phyloP scores from a whole-genome alignment of 2,113 vertebrate genomes.

The Pavo muticus region DNA sequence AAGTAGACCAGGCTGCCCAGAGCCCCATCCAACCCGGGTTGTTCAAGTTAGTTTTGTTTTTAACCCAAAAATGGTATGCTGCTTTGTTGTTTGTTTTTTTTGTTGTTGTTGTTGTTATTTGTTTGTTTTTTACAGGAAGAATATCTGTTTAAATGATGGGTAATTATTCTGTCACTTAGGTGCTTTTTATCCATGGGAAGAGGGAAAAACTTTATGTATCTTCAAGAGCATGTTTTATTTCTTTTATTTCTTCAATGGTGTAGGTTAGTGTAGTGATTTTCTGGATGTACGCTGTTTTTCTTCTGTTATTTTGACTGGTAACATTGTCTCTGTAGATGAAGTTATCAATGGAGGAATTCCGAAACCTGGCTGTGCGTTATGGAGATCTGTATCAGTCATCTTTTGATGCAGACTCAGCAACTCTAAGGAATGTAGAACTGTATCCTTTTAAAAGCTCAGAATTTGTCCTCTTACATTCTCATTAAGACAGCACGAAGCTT shows the following conservation, averaged over 20 bases:
- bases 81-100: not conserved
- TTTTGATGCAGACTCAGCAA: constrained; percentile 95
- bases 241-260: not conserved
- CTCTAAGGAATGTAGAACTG: constrained; percentile 94
- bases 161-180: not conserved
- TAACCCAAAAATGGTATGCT: not conserved
- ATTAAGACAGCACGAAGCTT: not conserved
- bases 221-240: not conserved
- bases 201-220: not conserved
- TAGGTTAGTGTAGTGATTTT: not conserved
- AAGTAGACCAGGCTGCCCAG: too few species aligned
- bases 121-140: not conserved
- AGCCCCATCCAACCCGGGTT: not conserved
- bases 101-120: not conserved
- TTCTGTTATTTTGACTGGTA: not conserved
- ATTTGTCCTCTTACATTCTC: not conserved
- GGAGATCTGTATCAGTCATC: constrained; percentile 96
- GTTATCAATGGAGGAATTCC: constrained; percentile 95
- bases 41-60: not conserved
- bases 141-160: accelerated
- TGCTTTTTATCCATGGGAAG: not conserved
- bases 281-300: not conserved
- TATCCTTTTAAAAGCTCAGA: constrained; percentile 81
- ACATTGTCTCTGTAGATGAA: constrained; percentile 86
- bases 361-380: constrained; percentile 89